Percentiles rank a stretch among this genome's conserved stretches.
Conservation (phyloP, 2,888 invertebrate species). For the Orchesellides sinensis region DNA sequence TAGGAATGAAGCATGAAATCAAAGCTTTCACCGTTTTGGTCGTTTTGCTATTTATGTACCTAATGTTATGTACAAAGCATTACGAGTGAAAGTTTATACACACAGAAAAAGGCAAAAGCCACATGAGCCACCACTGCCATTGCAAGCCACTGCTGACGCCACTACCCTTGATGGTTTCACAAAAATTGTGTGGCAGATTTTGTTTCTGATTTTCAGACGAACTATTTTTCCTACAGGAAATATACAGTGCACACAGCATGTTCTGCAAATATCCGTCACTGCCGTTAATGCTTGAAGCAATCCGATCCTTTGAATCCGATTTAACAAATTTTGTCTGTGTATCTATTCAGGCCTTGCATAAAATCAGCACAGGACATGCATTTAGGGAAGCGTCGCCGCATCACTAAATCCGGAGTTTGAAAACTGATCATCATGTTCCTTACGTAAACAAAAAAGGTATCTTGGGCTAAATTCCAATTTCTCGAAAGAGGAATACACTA, state of each 20-base stretch:
- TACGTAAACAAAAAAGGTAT: too few relatives aligned
- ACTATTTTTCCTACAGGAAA: neutral
- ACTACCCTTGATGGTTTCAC: conserved; percentile 14
- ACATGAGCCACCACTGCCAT: conserved; percentile 12
- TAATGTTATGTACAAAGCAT: neutral
- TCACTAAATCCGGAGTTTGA: neutral
- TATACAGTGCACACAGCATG: too few relatives aligned
- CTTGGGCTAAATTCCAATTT: too few relatives aligned
- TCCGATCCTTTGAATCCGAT: conserved; percentile 34
- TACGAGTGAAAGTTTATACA: conserved; percentile 1
- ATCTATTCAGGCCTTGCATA: conserved; percentile 29
- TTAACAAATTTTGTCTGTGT: conserved; percentile 41
- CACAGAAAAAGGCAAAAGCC: conserved; percentile 9
- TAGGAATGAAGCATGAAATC: conserved; percentile 43
- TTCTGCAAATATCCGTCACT: too few relatives aligned
- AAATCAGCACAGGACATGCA: conserved; percentile 17
- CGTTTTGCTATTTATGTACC: neutral
- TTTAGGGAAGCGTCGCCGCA: neutral
- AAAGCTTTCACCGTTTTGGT: conserved; percentile 4
- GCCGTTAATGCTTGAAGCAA: too few relatives aligned
- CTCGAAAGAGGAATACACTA: too few relatives aligned
- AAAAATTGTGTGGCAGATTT: conserved; percentile 3
- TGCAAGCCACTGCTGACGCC: conserved; percentile 16
- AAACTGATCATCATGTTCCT: neutral
- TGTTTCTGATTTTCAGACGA: neutral